Evolutionary conservation across 2,888 invertebrate species (phyloP), one percentile per base, ranked within the genome.

Genomic region (Pediacus dermestoides): DNA sequence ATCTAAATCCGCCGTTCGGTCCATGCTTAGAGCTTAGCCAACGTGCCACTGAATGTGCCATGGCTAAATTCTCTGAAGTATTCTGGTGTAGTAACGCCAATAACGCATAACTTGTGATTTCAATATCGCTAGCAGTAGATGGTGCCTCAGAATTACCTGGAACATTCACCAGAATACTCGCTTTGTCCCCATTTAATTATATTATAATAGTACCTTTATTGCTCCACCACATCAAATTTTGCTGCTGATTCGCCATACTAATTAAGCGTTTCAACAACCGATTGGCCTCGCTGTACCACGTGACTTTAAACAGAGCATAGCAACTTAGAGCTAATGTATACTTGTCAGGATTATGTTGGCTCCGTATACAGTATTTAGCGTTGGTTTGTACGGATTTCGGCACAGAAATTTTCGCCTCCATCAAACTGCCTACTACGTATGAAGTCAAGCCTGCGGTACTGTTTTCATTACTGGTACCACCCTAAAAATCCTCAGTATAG

Each of bases 21-120:
- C 79, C 78, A 25, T 82, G 71, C 57, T 85, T 82, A 1, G 79
- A 73, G 3, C 81, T 74, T 30, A 90, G 70, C 88, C 88, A 89
- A 37, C 81, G 76, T 0, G 83, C 73, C 1, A 83, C 80, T 6
- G 78, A 76, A 27, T 80, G 65, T 1, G 77, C 77, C 30, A 74
- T 70, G 0, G 74, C 67, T 44, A 76, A 68, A 58, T 77, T 74
- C 10, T 67, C 64, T 10, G 70, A 65, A 1, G 71, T 73, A 1
- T 74, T 73, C 35, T 76, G 59, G 25, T 71, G 63, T 1, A 74
- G 56, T 48, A 82, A 64, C 0, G 82, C 74, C 2, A 83, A 66
- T 8, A 85, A 67, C 0, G 74, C 81, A 58, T 85, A 85, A 0
- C 78, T 75, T 0, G 83, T 82, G 46, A 81, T 81, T 57, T 85